phyloP scores from a whole-genome alignment of 2,797 vertebrate species.

The Erpetoichthys calabaricus region DNA sequence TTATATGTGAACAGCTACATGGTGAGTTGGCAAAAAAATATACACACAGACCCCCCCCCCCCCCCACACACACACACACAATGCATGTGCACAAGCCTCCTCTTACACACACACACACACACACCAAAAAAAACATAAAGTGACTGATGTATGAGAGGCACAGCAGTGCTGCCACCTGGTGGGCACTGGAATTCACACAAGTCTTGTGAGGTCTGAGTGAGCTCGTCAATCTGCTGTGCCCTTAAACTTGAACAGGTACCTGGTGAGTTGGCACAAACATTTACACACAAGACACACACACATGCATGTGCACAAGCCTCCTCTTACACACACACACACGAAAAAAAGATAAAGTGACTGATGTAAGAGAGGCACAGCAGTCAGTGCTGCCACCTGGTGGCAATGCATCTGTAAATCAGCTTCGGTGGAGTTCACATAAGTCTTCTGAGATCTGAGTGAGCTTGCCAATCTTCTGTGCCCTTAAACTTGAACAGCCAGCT shows the following conservation, averaged over 20 bases:
- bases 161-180: no score
- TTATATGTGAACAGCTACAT: no score
- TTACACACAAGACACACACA: constrained; percentile 15
- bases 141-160: no score
- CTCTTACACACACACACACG: constrained; percentile 4
- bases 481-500: constrained; percentile 10
- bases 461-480: constrained; percentile 10
- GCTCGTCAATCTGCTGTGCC: constrained; percentile 10
- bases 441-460: no score
- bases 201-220: no score
- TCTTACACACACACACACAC: constrained; percentile 2
- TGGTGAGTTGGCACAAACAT: constrained; percentile 5
- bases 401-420: no score
- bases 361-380: no score
- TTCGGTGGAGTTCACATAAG: no score
- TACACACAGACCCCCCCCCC: constrained; percentile 3
- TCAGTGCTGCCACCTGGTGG: no score
- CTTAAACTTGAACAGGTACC: constrained; percentile 10
- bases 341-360: not conserved
- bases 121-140: no score
- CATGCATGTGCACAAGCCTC: constrained; percentile 15
- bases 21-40: no score
- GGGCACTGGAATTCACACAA: no score
- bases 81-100: constrained; percentile 6
- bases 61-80: not conserved